Percentiles rank a stretch among this genome's conserved stretches.
phyloP scores from a whole-genome alignment of 2,797 vertebrate genomes.

The Chloroceryle inda region DNA sequence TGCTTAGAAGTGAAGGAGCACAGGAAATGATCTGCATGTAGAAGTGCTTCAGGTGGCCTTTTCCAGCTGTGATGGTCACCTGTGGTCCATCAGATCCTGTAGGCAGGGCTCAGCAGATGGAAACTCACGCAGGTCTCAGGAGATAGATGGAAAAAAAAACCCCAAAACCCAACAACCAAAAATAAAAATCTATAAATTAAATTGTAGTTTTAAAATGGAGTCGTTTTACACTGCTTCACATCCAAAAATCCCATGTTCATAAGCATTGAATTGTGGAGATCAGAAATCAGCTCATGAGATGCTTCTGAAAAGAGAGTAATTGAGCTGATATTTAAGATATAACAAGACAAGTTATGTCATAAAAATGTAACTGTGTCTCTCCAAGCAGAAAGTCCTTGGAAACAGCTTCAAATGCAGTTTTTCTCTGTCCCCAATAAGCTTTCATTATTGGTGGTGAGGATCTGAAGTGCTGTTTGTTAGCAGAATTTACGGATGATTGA shows the following conservation, averaged over 20 bases:
- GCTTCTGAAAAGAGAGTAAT: neutral
- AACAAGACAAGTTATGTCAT: neutral
- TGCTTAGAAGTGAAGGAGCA: neutral
- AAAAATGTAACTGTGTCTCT: neutral
- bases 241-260: neutral
- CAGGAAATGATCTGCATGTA: neutral
- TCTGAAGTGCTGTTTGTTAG: neutral
- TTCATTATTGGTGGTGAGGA: neutral
- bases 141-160: neutral
- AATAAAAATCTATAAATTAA: neutral
- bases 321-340: neutral
- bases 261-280: neutral
- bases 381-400: neutral
- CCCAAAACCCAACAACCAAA: too few relatives aligned
- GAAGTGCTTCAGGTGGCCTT: neutral
- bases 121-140: neutral
- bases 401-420: neutral
- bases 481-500: neutral
- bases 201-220: neutral
- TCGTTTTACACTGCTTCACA: neutral
- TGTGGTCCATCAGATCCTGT: neutral
- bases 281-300: neutral
- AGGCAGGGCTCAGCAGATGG: neutral
- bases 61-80: neutral
- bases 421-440: neutral